phyloP scores from a whole-genome alignment of 1,140 invertebrate genomes.

The Drosophila pachea region DNA sequence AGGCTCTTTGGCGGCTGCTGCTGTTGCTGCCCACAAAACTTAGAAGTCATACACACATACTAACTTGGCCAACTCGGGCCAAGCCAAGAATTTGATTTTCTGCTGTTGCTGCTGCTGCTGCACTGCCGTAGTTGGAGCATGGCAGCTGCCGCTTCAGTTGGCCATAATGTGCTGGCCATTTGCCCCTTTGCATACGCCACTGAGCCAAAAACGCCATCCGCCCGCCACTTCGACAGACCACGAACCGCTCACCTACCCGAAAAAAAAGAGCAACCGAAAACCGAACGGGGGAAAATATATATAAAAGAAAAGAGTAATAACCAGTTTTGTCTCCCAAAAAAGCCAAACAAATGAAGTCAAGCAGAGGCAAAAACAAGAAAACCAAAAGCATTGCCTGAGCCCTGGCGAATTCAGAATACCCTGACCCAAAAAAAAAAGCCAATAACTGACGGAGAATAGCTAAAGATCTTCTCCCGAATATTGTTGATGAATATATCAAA shows the following conservation, averaged over 20 bases:
- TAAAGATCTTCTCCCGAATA: neutral
- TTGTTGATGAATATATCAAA: neutral
- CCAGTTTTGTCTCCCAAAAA: constrained; percentile 77
- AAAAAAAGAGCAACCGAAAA: constrained; percentile 41
- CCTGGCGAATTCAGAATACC: neutral
- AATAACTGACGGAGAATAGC: no score
- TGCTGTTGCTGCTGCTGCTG: constrained; percentile 22
- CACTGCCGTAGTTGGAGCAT: constrained; percentile 49
- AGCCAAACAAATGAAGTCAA: constrained; percentile 77
- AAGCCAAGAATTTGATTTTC: constrained; percentile 44
- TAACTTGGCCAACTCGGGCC: constrained; percentile 26
- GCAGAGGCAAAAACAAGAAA: constrained; percentile 52
- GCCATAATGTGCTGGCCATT: constrained; percentile 47
- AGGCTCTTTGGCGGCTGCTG: constrained; percentile 36
- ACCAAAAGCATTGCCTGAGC: neutral
- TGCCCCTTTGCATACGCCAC: constrained; percentile 72
- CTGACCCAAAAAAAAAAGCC: neutral
- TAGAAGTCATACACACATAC: constrained; percentile 27
- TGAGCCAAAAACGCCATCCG: constrained; percentile 34
- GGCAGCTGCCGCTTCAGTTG: constrained; percentile 33
- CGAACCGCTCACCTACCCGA: constrained; percentile 47
- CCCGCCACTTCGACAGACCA: constrained; percentile 33
- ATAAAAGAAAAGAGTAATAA: constrained; percentile 72
- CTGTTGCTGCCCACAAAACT: constrained; percentile 36
- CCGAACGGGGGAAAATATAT: constrained; percentile 41